Conservation (phyloP, 2,888 invertebrate species). For the Pelosia muscerda region DNA sequence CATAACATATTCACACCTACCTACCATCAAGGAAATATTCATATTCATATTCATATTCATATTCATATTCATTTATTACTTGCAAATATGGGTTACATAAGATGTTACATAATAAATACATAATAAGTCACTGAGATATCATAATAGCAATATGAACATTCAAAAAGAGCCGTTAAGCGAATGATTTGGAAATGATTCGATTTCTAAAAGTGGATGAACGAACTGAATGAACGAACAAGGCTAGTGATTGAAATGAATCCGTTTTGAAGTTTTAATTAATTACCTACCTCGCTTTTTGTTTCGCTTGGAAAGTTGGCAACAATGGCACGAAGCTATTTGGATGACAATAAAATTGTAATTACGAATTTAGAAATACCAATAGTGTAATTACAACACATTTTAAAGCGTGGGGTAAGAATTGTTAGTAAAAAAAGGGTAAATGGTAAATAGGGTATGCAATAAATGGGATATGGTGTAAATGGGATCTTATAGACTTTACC, state of each 20-base stretch:
- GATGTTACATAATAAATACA: no score
- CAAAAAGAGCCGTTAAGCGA: conserved; percentile 60
- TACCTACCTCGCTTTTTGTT: conserved; percentile 36
- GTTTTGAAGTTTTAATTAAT: conserved; percentile 49
- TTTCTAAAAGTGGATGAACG: conserved; percentile 64
- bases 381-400: neutral
- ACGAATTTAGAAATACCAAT: conserved; percentile 1
- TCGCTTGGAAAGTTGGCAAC: conserved; percentile 36
- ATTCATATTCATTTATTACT: no score
- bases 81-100: no score
- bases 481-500: no score
- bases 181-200: conserved; percentile 54
- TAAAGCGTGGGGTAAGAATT: neutral
- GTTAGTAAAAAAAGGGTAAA: neutral
- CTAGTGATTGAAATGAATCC: conserved; percentile 23
- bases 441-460: neutral
- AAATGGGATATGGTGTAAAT: no score
- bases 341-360: conserved; percentile 11
- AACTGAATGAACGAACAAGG: conserved; percentile 41
- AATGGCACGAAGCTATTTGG: conserved; percentile 24
- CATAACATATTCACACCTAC: no score
- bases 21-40: no score
- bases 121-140: conserved; percentile 59
- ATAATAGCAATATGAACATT: conserved; percentile 70
- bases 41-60: no score